Conservation (phyloP, 2,797 vertebrate species). For the Paratrypauchen microcephalus region DNA sequence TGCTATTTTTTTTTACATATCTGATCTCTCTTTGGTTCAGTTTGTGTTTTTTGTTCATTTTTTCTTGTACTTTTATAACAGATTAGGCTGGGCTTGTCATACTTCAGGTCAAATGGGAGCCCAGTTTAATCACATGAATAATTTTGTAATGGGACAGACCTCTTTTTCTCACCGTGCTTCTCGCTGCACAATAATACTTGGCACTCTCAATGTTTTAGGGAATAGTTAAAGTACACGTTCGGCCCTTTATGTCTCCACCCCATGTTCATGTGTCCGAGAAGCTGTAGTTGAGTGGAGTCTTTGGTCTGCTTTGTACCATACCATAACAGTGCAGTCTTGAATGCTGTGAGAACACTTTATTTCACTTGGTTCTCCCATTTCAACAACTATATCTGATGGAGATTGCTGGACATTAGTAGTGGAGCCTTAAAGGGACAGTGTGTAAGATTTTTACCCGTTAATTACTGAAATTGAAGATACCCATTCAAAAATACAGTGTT, state of each 20-base stretch:
- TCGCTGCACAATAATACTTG: slow-evolving; percentile 51
- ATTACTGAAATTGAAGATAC: no score
- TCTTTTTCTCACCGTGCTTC: slow-evolving; percentile 13
- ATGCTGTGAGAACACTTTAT: slow-evolving; percentile 46
- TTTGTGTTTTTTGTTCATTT: neutral
- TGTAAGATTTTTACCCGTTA: no score
- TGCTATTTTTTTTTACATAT: neutral
- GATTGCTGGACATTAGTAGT: neutral
- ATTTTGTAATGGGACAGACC: neutral
- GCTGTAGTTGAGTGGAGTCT: slow-evolving; percentile 23
- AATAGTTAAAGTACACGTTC: slow-evolving; percentile 24
- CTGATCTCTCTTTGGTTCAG: neutral
- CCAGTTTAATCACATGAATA: neutral
- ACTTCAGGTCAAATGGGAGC: neutral
- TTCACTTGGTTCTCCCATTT: neutral
- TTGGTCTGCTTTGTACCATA: slow-evolving; percentile 61
- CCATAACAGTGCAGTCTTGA: slow-evolving; percentile 15
- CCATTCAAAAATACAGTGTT: no score
- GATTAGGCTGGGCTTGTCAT: neutral
- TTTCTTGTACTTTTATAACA: neutral
- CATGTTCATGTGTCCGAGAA: slow-evolving; percentile 45
- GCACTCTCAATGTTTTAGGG: slow-evolving; percentile 13
- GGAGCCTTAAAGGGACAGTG: slow-evolving; percentile 3
- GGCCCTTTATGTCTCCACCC: slow-evolving; percentile 14
- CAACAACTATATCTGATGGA: slow-evolving; percentile 13